phyloP scores from a whole-genome alignment of 1,140 invertebrate species.

The Galleria mellonella region DNA sequence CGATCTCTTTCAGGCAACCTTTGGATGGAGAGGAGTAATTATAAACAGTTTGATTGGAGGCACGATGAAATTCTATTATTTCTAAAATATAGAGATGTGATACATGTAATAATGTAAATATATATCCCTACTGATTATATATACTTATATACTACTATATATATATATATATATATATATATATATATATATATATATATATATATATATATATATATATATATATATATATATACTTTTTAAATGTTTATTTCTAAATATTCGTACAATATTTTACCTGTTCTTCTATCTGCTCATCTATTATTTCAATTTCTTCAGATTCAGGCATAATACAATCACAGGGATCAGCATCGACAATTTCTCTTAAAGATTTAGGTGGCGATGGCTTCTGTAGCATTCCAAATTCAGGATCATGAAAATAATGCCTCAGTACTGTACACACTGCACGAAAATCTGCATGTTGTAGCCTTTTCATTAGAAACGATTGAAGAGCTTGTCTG shows the following conservation, averaged over 20 bases:
- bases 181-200: too few species aligned
- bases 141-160: too few species aligned
- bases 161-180: too few species aligned
- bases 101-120: too few species aligned
- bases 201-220: too few species aligned
- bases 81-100: too few species aligned
- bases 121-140: too few species aligned
- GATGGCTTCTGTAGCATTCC: conserved; percentile 35
- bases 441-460: conserved; percentile 22
- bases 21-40: too few species aligned
- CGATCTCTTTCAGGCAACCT: too few species aligned
- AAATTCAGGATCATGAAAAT: conserved; percentile 52
- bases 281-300: conserved; percentile 23
- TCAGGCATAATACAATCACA: conserved; percentile 51
- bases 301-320: conserved; percentile 34
- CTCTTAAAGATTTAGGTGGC: conserved; percentile 22
- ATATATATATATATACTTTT: background rate
- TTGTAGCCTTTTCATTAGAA: conserved; percentile 26
- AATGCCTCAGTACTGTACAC: conserved; percentile 31
- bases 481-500: conserved; percentile 43
- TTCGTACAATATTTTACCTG: conserved; percentile 6
- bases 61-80: too few species aligned
- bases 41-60: too few species aligned
- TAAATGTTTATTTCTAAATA: too few species aligned
- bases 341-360: conserved; percentile 30